Evolutionary conservation across 2,113 vertebrate species (phyloP), one percentile per base, ranked within the genome.

Genomic region (Chinchilla lanigera): DNA sequence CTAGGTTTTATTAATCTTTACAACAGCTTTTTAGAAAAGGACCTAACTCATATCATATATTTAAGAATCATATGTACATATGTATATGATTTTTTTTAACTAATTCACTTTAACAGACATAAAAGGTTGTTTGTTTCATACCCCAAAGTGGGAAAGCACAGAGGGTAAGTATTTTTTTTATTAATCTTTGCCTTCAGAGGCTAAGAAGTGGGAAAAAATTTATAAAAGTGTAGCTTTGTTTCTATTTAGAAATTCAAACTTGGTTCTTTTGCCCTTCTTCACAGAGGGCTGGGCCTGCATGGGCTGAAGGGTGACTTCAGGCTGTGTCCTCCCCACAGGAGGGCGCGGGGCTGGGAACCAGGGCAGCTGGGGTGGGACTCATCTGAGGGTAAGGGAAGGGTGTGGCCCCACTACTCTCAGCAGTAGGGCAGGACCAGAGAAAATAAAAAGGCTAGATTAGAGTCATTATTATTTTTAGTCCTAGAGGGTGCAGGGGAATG

Each of bases 211-310:
- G 75, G 41, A 54, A 85, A 90, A 77, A 1, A 7, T 41, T 52
- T 67, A 33, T 83, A 63, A 87, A 90, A 75, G 83, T 90, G 82
- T 88, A 75, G 60, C 96, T 96, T 93, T 86, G 58, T 94, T 93
- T 91, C 83, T 80, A 73, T 54, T 94, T 82, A 83, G 83, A 97
- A 86, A 35, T 41, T 28, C 44, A 65, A 82, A n/a, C 47, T 92
- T 86, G 86, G 50, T 87, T 96, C 78, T 81, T 97, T 96, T 63
- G 63, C 88, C 85, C 77, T 92, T 65, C 89, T 63, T 44, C 54
- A 67, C 13, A 35, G 84, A 19, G 47, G 60, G 2, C 60, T 60
- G 17, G 38, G 3, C 20, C 44, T 69, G 60, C 81, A 47, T 10
- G 30, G 8, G 35, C 28, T 22, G 35, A 56, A 22, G 52, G 5